Base-by-base conservation (phyloP, 2,113 vertebrate species). In the Varanus komodoensis region DNA sequence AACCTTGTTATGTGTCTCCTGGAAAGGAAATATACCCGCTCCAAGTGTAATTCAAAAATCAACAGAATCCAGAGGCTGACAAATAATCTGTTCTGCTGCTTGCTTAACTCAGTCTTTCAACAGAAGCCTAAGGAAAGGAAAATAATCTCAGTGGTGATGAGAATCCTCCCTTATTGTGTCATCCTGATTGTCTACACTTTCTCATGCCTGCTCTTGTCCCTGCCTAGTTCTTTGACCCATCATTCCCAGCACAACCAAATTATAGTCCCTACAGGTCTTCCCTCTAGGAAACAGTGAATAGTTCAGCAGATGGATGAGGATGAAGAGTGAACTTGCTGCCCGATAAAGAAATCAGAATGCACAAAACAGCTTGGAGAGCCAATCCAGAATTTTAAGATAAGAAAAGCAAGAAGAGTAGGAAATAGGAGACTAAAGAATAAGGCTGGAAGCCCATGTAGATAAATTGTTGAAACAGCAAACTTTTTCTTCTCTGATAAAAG, bases 281-380 rank as follows among this genome's bases (percentile, higher is more conserved):
- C 87, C 80, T 75, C 29, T 64, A 90, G 82, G 89, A 90, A 90
- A 64, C 17, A 61, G 71, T 57, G 74, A 90, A 79, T 15, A 75
- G 54, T 84, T 77, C 88, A 89, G 27, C 8, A 79, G n/a, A 71
- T 54, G 23, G 50, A n/a, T 85, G 75, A 79, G 44, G 44, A 27
- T 71, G 34, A 86, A 86, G 34, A 48, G 73, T n/a, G 44, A 80
- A 48, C 52, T 79, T 77, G 61, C 50, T 79, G 74, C 61, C 21
- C 4, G 32, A 90, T 90, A 86, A 89, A 85, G 67, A 61, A 69
- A 71, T n/a, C n/a, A 52, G n/a, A 61, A 71, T 19, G 17, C 50
- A 80, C 67, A 90, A 86, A 54, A 61, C 86, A 86, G 34, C 83
- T 54, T 86, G 84, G 64, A 54, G 25, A 86, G 38, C 54, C 67